These are phyloP conservation scores for Hoplodrina blanda DNA, from an alignment of 2,888 invertebrate species.

Conservation along the genomic window DNA sequence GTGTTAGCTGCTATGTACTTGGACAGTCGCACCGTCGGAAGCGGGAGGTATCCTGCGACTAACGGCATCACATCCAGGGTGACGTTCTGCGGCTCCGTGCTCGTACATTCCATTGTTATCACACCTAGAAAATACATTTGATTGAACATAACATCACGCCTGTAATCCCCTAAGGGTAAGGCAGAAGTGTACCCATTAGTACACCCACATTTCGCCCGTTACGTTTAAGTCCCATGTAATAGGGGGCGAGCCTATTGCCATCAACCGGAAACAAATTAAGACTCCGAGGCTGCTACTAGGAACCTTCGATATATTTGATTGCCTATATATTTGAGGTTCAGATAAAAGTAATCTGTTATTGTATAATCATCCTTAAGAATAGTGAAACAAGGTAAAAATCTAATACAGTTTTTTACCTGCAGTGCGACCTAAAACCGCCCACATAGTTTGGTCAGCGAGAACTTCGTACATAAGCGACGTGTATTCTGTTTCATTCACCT, in stretches of 20 bases:
- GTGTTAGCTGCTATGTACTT: slow-evolving; percentile 96
- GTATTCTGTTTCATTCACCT: slow-evolving; percentile 89
- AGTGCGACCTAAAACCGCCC: slow-evolving; percentile 97
- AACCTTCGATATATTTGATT: too few relatives aligned
- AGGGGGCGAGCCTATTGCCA: too few relatives aligned
- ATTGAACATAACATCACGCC: too few relatives aligned
- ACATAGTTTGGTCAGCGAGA: slow-evolving; percentile 96
- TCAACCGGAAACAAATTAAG: too few relatives aligned
- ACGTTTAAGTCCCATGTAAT: too few relatives aligned
- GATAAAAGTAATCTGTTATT: too few relatives aligned
- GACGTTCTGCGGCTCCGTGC: slow-evolving; percentile 93
- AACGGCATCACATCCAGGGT: slow-evolving; percentile 97
- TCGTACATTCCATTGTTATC: slow-evolving; percentile 91
- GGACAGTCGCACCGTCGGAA: slow-evolving; percentile 96
- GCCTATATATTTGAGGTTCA: too few relatives aligned
- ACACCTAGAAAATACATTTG: slow-evolving; percentile 89
- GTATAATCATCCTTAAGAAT: too few relatives aligned
- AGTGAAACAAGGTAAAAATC: background rate
- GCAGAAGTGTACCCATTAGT: too few relatives aligned
- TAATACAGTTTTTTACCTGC: slow-evolving; percentile 91
- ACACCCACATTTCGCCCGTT: too few relatives aligned
- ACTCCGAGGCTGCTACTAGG: too few relatives aligned
- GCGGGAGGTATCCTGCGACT: slow-evolving; percentile 96
- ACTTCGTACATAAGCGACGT: slow-evolving; percentile 97
- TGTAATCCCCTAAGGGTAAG: too few relatives aligned